These are phyloP conservation scores for Trichosurus vulpecula DNA, from an alignment of 2,797 vertebrate genomes.

Conservation along the genomic window DNA sequence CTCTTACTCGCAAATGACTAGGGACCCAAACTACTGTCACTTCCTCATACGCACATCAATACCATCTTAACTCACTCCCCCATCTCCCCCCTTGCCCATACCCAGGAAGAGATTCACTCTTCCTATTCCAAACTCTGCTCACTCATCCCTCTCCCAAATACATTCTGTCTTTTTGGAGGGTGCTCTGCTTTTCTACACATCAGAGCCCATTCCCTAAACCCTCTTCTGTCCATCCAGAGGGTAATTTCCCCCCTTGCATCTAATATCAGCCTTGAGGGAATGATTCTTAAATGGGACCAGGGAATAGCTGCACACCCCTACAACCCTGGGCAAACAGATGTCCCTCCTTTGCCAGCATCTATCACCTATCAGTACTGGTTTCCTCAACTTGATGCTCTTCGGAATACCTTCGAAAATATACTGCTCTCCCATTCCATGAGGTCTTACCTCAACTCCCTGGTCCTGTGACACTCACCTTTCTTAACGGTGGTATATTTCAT, in stretches of 20 bases:
- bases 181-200: not conserved
- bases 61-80: not conserved
- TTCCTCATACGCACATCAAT: not conserved
- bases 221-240: not conserved
- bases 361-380: not conserved
- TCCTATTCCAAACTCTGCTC: not conserved
- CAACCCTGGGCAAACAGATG: not conserved
- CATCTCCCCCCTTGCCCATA: not conserved
- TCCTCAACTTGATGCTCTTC: not conserved
- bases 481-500: not conserved
- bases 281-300: not conserved
- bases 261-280: not conserved
- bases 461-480: not conserved
- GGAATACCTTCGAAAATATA: not conserved
- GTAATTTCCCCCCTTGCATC: not conserved
- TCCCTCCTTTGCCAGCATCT: not conserved
- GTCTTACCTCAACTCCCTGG: not conserved
- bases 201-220: not conserved
- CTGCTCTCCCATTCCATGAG: not conserved
- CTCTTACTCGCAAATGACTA: not conserved
- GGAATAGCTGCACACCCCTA: not conserved
- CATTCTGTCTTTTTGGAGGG: not conserved
- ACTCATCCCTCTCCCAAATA: not conserved
- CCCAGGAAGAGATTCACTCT: not conserved
- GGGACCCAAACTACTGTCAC: not conserved